Conservation (phyloP, 1,140 invertebrate genomes). For the Megalopta genalis region DNA sequence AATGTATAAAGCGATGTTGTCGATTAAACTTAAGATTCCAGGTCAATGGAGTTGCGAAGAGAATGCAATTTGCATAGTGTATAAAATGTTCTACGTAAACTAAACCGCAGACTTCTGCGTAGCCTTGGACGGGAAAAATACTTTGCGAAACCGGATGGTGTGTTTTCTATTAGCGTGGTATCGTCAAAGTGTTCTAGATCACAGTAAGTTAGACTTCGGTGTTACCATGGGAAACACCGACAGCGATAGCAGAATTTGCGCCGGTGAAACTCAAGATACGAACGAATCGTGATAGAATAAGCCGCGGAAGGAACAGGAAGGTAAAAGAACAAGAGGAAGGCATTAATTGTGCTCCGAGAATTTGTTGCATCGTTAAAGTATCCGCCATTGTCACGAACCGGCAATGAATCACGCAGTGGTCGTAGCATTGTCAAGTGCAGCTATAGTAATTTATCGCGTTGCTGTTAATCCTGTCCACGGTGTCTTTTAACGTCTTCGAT, state of each 20-base stretch:
- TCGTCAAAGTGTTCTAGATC: conserved; percentile 18
- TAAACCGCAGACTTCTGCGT: conserved; percentile 4
- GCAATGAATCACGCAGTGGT: conserved; percentile 33
- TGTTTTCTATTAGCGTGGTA: conserved; percentile 31
- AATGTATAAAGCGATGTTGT: background rate
- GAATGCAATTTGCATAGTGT: conserved; percentile 10
- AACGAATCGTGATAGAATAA: background rate
- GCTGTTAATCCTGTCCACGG: conserved; percentile 36
- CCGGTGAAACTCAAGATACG: conserved; percentile 6
- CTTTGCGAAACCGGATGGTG: background rate
- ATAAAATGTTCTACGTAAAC: conserved; percentile 18
- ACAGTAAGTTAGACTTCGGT: conserved; percentile 16
- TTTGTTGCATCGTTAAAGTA: conserved; percentile 46
- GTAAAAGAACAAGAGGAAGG: conserved; percentile 27
- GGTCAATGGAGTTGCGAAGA: background rate
- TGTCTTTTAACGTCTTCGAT: conserved; percentile 40
- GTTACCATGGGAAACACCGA: conserved; percentile 16
- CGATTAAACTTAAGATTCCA: background rate
- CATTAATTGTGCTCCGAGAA: conserved; percentile 42
- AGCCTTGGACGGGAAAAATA: background rate
- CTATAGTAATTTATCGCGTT: conserved; percentile 45
- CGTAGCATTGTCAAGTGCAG: conserved; percentile 41
- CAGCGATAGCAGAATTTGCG: background rate
- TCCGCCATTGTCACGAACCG: conserved; percentile 35
- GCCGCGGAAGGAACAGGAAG: background rate